These are phyloP conservation scores for Apistogramma diplotaenia DNA, from an alignment of 2,113 vertebrate species.

Conservation along the genomic window DNA sequence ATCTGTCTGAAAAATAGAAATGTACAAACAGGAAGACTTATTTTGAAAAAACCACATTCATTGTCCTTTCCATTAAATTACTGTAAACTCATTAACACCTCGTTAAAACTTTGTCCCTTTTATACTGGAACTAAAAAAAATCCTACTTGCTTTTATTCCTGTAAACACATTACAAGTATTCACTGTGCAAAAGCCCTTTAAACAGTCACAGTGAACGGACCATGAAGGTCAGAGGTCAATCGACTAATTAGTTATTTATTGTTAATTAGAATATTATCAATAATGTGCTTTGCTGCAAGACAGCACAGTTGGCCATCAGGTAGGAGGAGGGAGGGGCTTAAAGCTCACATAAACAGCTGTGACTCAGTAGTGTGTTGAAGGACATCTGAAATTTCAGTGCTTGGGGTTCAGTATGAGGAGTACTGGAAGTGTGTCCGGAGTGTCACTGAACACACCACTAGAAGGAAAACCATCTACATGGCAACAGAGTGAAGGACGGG, in stretches of 20 bases:
- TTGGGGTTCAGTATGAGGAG: background rate
- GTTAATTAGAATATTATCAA: background rate
- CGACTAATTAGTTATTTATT: background rate
- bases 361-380: background rate
- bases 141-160: background rate
- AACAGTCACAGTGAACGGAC: background rate
- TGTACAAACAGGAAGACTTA: slow-evolving; percentile 2
- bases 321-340: background rate
- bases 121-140: background rate
- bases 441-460: background rate
- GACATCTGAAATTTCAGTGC: background rate
- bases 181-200: slow-evolving; percentile 14
- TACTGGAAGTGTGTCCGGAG: background rate
- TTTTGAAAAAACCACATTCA: background rate
- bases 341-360: background rate
- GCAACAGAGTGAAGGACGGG: background rate
- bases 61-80: background rate
- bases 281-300: no score
- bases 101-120: background rate
- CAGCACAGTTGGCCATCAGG: background rate
- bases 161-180: background rate
- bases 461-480: background rate
- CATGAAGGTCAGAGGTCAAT: background rate
- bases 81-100: background rate
- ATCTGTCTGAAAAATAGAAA: slow-evolving; percentile 38